Evolutionary conservation across 2,113 vertebrate species (phyloP), one percentile per base, ranked within the genome.

Genomic region (Lamprotornis superbus): DNA sequence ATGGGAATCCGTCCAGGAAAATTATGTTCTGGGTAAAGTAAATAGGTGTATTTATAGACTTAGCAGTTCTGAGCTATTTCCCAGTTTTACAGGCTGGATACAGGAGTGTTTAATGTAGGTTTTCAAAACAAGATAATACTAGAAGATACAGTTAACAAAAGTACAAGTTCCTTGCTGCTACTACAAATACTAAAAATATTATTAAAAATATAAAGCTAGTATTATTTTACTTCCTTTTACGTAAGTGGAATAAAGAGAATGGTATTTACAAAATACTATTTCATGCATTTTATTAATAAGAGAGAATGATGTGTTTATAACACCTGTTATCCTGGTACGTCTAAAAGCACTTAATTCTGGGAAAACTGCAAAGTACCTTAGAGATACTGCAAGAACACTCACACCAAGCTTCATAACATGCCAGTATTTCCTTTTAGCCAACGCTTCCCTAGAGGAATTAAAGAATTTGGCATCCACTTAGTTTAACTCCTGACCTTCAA

Each of bases 31-130:
- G 90, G 35, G 37, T 87, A 96, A 97, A 97, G 87, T 93, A 97
- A 97, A 97, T 90, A 94, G 44, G 55, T 75, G 10, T 97, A 96
- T 97, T 97, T 97, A 97, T 97, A 97, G 95, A 81, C 83, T 91
- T 93, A 46, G 89, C 91, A 81, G 80, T 69, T 94, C 85, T 87
- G 56, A 95, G 70, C 39, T 79, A 49, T 93, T 96, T 95, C 82
- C 76, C 91, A 83, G 82, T 94, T 97, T 90, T 93, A 93, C 93
- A 88, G 74, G 76, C 79, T 95, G 84, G 92, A 94, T 92, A 90
- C 37, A 37, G 74, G 61, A 95, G 56, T 95, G 89, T 90, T 97
- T 97, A 96, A 91, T 79, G 75, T 88, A 91, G 57, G 68, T 80
- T 97, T 97, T 97, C 83, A 92, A 96, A 97, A 95, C 57, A 95